Evolutionary conservation across 2,888 invertebrate species (phyloP), one percentile per base, ranked within the genome.

Genomic region (Macropis europaea): DNA sequence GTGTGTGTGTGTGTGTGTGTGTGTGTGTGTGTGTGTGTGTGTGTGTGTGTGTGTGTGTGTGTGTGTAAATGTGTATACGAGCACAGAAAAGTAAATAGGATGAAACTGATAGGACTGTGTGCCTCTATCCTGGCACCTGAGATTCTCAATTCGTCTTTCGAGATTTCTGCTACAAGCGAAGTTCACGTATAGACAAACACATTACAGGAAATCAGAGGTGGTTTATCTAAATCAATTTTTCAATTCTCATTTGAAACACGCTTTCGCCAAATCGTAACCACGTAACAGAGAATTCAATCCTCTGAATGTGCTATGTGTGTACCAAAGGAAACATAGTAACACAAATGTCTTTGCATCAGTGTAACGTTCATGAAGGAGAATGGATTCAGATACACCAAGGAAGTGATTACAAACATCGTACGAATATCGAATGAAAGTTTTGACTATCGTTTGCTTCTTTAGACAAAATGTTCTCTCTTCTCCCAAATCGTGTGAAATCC

Each of bases 1-100:
- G 22, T 19, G 1, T 30, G 36, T 34, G 13, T 4, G 5, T 19
- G 17, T 47, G 30, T 15, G 3, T n/a, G 7, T 11, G 6, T 26
- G 15, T 50, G 9, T 26, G 34, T 50, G 11, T 24, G 38, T 24
- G 43, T 1, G 9, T 47, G 6, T 40, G 5, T 34, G 22, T 1
- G 9, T 47, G 6, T 40, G 5, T 34, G 22, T 34, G 22, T 19
- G 1, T 30, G 36, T 34, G 13, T 4, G 5, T 19, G 17, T 47
- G 30, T 15, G 3, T n/a, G 7, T 11, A 11, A 17, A 11, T 50
- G 9, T 26, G 34, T 50, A 13, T 24, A 45, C 28, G 43, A 22
- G 28, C 22, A 45, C 24, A 60, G 17, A 45, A 52, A 64, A 57
- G 32, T 57, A 57, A 52, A 52, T 43, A 3, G 42, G 15, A 43